Evolutionary conservation across 2,113 vertebrate species (phyloP), one percentile per base, ranked within the genome.

Genomic region (Sinocyclocheilus anophthalmus): DNA sequence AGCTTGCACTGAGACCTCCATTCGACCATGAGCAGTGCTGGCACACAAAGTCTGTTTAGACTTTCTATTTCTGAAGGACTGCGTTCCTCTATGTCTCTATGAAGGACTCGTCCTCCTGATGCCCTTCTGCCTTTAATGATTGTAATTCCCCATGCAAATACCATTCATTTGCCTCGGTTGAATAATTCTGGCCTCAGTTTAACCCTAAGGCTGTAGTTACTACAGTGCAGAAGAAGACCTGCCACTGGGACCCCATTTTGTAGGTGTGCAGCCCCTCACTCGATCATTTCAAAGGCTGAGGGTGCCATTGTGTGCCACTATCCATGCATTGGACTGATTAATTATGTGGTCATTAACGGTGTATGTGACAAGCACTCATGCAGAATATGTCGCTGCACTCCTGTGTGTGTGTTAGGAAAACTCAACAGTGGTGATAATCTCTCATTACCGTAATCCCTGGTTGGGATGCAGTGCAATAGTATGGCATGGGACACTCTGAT

Each of bases 81-180:
- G 16, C 57, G n/a, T 87, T 79, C 42, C 42, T 42, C 39, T 39
- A 42, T 83, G 59, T 78, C 77, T 78, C 69, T 63, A 73, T 79
- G 90, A 88, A 87, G 85, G 88, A 87, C 96, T 96, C 78, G 93
- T 95, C 96, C 96, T 97, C 96, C 91, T 91, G 93, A 94, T 96
- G 93, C 96, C 94, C 97, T 97, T 97, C 96, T 94, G 90, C 92
- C 89, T 94, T 93, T 96, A 97, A 97, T 97, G 96, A 96, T 94
- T 94, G 93, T 95, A 88, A 95, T 96, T 96, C 96, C 97, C 94
- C 94, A 96, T 92, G 96, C 95, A 94, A 96, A 94, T 95, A 94
- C 94, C 92, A 94, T 93, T 96, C 95, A 96, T 96, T 96, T 95
- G 95, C 94, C 92, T 94, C 84, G 92, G 93, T 92, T 96, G 97